Evolutionary conservation across 2,888 invertebrate species (phyloP).

Genomic region (Andrena bucephala): DNA sequence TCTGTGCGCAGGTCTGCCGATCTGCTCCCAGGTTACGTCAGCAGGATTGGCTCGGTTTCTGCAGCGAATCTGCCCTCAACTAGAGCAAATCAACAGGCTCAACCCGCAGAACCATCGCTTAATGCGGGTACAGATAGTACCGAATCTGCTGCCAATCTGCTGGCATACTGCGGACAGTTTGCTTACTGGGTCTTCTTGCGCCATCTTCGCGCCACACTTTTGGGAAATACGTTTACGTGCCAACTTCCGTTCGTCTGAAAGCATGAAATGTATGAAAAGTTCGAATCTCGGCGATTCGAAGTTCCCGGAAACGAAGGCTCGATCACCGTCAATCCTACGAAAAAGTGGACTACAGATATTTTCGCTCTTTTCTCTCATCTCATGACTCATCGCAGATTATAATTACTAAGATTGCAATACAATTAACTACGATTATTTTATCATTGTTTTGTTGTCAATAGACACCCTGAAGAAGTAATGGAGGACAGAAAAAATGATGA

Average conservation of each 20-base stretch:
- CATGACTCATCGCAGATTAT: slow-evolving; percentile 18
- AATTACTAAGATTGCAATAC: slow-evolving; percentile 13
- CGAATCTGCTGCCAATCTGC: too few relatives aligned
- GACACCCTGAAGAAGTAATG: slow-evolving; percentile 69
- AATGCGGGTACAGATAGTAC: too few relatives aligned
- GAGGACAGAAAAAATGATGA: slow-evolving; percentile 56
- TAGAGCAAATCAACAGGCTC: too few relatives aligned
- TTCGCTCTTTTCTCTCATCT: not conserved
- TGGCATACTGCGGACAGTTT: too few relatives aligned
- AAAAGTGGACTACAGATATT: not conserved
- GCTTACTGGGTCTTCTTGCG: slow-evolving; percentile 47
- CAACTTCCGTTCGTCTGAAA: slow-evolving; percentile 65
- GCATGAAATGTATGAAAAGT: slow-evolving; percentile 65
- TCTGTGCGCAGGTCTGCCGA: too few relatives aligned
- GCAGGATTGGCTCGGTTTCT: too few relatives aligned
- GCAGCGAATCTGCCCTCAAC: too few relatives aligned
- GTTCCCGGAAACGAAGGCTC: slow-evolving; percentile 23
- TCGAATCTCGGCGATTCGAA: slow-evolving; percentile 36
- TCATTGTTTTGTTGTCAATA: slow-evolving; percentile 62
- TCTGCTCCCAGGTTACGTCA: too few relatives aligned
- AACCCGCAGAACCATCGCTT: too few relatives aligned
- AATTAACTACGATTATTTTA: slow-evolving; percentile 8
- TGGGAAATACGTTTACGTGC: slow-evolving; percentile 50
- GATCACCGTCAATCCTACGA: not conserved
- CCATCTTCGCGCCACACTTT: slow-evolving; percentile 66